Conservation (phyloP, 1,140 invertebrate genomes). For the Hestina assimilis region DNA sequence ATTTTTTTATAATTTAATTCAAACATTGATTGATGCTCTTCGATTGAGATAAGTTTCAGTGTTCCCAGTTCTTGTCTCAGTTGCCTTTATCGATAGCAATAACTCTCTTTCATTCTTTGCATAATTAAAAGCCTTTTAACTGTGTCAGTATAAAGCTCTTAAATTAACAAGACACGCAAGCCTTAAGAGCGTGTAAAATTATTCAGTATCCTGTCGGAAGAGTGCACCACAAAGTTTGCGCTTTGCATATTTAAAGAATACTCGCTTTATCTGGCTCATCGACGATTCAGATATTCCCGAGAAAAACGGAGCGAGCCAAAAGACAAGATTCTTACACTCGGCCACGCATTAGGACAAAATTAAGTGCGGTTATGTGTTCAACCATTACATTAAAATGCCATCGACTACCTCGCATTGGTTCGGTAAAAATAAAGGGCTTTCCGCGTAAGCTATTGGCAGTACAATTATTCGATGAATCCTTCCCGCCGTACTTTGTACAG, state of each 20-base stretch:
- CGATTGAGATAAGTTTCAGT: slow-evolving; percentile 14
- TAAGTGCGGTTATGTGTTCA: slow-evolving; percentile 75
- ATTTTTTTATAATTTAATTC: neutral
- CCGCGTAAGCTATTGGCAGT: slow-evolving; percentile 52
- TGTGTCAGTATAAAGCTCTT: slow-evolving; percentile 53
- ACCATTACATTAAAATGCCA: slow-evolving; percentile 73
- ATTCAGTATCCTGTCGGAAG: slow-evolving; percentile 72
- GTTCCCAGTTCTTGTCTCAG: slow-evolving; percentile 23
- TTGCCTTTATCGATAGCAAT: slow-evolving; percentile 33
- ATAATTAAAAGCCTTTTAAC: slow-evolving; percentile 56
- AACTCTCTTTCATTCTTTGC: slow-evolving; percentile 38
- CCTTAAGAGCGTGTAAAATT: slow-evolving; percentile 76
- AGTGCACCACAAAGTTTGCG: slow-evolving; percentile 66
- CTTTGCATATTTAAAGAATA: slow-evolving; percentile 76
- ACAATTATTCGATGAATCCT: slow-evolving; percentile 65
- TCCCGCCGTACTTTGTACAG: slow-evolving; percentile 45
- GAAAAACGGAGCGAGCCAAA: slow-evolving; percentile 61
- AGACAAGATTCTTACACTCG: slow-evolving; percentile 52
- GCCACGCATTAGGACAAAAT: slow-evolving; percentile 72
- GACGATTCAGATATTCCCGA: slow-evolving; percentile 65
- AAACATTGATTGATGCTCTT: slow-evolving; percentile 10
- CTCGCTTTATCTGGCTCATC: slow-evolving; percentile 71
- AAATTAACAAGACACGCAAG: slow-evolving; percentile 69
- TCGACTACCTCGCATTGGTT: slow-evolving; percentile 53
- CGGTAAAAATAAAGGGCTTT: slow-evolving; percentile 48